Conservation (phyloP, 2,797 vertebrate genomes). For the Ataeniobius toweri region DNA sequence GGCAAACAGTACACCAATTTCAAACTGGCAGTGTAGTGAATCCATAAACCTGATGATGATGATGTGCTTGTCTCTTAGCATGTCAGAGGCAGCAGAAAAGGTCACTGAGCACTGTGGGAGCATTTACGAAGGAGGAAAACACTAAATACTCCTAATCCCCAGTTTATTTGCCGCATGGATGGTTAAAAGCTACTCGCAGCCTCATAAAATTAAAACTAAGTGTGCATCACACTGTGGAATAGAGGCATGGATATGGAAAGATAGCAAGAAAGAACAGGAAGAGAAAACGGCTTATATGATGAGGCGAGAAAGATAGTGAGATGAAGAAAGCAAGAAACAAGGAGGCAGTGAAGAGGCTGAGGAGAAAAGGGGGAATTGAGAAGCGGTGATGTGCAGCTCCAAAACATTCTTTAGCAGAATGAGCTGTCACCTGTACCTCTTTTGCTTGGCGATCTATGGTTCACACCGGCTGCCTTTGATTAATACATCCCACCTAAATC, state of each 20-base stretch:
- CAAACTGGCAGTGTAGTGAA: conserved; percentile 57
- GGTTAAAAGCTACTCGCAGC: conserved; percentile 98
- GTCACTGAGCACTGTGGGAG: conserved; percentile 83
- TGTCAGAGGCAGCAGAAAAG: conserved; percentile 77
- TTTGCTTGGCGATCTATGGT: conserved; percentile 98
- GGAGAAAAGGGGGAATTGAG: conserved; percentile 69
- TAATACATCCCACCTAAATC: conserved; percentile 99
- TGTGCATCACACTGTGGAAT: conserved; percentile 90
- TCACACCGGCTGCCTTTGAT: conserved; percentile 99
- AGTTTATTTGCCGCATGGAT: conserved; percentile 98
- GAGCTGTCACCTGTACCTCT: conserved; percentile 98
- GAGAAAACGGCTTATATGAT: conserved; percentile 50
- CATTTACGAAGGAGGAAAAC: conserved; percentile 96
- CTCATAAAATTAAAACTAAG: conserved; percentile 98
- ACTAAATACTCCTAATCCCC: conserved; percentile 97
- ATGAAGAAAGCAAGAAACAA: conserved; percentile 44
- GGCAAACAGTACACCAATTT: conserved; percentile 63
- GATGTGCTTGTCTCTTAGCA: conserved; percentile 69
- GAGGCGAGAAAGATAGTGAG: conserved; percentile 84
- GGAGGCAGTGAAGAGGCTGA: conserved; percentile 50
- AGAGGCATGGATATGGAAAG: conserved; percentile 59
- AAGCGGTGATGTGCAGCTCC: conserved; percentile 87
- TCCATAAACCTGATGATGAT: conserved; percentile 60
- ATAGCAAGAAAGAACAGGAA: conserved; percentile 40
- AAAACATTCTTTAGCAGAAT: conserved; percentile 97